Base-by-base conservation (phyloP, 2,888 invertebrate species). In the Diplolepis rosae region DNA sequence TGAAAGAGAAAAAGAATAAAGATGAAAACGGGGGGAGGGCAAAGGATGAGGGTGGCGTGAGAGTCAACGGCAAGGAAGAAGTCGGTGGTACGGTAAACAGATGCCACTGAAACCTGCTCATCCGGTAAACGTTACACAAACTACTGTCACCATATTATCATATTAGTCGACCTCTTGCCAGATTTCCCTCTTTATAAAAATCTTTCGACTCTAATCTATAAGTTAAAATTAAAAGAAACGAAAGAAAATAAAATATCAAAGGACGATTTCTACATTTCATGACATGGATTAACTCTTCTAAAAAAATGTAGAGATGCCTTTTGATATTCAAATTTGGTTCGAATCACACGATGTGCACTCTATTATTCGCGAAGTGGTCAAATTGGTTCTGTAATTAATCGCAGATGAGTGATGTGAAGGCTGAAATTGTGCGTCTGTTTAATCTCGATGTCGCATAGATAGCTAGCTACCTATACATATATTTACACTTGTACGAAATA, bases 81-180 rank as follows among this genome's bases (percentile, higher is more conserved):
- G 75, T 75, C 80, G 81, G 78, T 79, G 78, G 84, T 81, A 82
- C 80, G 78, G 80, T 84, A 84, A 84, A 84, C 83, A 84, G 82
- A 86, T 83, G 83, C 82, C 79, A 78, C 73, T 80, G 75, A 77
- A 82, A 84, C 76, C 76, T 82, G 77, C 77, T 82, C 84, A 83
- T 82, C 82, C 79, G 82, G 77, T 79, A 84, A 84, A 83, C 83
- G 83, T 84, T 83, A 82, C 82, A 82, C 80, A 80, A 78, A 79
- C 80, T 83, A 80, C 82, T 76, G 77, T 75, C 72, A 76, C 77
- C 75, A 79, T 71, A 79, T 74, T 71, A 68, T 72, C 72, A 69
- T 75, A 70, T 70, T 71, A 66, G 54, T 70, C 77, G 72, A 71
- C 74, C 72, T 70, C 72, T 78, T 76, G 77, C 78, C 77, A 80